Evolutionary conservation across 2,797 vertebrate genomes (phyloP), one percentile per base, ranked within the genome.

Genomic region (Kryptopterus vitreolus): DNA sequence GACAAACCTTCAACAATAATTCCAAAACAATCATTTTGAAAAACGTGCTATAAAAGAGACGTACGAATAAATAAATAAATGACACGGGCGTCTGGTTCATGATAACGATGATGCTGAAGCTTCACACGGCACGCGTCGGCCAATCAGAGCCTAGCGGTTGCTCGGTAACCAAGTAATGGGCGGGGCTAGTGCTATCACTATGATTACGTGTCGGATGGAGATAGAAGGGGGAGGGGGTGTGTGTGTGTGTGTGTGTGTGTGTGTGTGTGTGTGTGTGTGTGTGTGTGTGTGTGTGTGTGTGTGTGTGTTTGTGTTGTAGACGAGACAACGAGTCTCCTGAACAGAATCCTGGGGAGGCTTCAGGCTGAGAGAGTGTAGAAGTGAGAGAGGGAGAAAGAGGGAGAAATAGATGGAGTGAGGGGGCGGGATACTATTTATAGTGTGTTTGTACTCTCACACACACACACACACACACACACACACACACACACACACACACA

Each of bases 361-460:
- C 68, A 20, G 81, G 82, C 68, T 76, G 50, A 77, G 26, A 65
- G 50, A 3, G 69, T 48, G 38, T 46, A 35, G 33, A 13, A 50
- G 29, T 55, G 65, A 82, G 63, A 69, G 24, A 81, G 76, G 29
- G 38, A 43, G 66, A 22, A 48, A 70, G 76, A 71, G 80, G 76
- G 55, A 65, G 87, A 80, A 83, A 73, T 29, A 78, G 35, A 79
- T n/a, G 78, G 78, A 83, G 48, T 43, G 9, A 75, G 77, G 85
- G 61, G 26, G 62, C 13, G 70, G 70, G 50, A 12, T 12, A 59
- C 89, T 93, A 94, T 92, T 87, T 90, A 93, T 94, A 93, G 91
- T 82, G 57, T 85, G 84, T 71, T 81, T 83, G 69, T 75, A 4
- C 48, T 35, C 61, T 26, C 24, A 4, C 63, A 11, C n/a, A 11